phyloP scores from a whole-genome alignment of 2,888 invertebrate species.

The Rhogogaster chlorosoma region DNA sequence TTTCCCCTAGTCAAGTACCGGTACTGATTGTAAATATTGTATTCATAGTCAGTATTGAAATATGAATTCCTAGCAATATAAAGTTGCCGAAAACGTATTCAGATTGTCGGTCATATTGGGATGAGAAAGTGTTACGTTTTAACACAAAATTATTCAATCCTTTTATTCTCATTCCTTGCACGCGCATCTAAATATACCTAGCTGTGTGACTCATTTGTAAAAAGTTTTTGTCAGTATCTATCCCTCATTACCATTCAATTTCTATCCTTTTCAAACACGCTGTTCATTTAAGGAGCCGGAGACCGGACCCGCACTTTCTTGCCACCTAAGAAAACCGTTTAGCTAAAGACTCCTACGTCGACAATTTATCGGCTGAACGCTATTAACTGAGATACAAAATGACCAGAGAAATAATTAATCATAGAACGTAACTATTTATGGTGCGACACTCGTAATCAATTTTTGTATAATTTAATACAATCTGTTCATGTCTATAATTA shows the following conservation, averaged over 20 bases:
- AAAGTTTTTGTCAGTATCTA: background rate
- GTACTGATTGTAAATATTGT: background rate
- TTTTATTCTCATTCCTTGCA: background rate
- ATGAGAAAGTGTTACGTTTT: background rate
- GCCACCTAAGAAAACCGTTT: background rate
- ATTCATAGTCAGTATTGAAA: background rate
- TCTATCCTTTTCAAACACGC: background rate
- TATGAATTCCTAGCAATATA: background rate
- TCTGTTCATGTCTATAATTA: background rate
- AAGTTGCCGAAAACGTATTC: background rate
- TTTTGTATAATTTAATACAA: background rate
- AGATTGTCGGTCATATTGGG: background rate
- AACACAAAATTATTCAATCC: background rate
- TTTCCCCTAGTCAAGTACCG: background rate
- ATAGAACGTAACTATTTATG: background rate
- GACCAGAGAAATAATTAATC: background rate
- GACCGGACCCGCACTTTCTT: background rate
- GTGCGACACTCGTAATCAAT: background rate
- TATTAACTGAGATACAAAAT: constrained; percentile 11
- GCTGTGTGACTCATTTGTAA: background rate
- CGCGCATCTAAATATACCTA: background rate
- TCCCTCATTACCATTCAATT: constrained; percentile 4
- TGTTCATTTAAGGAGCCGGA: background rate
- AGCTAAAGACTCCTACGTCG: background rate
- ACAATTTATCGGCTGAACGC: background rate